These are phyloP conservation scores for Sporophila hypoxantha DNA, from an alignment of 2,113 vertebrate species.

Conservation along the genomic window DNA sequence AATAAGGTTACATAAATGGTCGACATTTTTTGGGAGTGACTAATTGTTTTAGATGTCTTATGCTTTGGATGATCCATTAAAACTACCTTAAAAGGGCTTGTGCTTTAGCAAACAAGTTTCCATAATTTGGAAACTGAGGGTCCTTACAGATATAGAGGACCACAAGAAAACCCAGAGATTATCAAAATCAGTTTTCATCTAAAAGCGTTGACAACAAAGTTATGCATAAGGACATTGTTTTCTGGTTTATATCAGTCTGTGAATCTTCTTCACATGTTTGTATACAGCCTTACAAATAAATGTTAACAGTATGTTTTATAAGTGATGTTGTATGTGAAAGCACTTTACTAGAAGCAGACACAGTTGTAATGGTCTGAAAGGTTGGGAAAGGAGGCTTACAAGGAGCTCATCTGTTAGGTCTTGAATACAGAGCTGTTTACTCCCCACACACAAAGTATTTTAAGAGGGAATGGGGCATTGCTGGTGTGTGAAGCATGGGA, in stretches of 20 bases:
- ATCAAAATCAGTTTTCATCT: background rate
- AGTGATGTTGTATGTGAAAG: background rate
- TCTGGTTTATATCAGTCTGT: background rate
- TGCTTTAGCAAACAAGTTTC: background rate
- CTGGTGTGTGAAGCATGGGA: background rate
- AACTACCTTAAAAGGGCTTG: conserved; percentile 31
- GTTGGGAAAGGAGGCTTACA: background rate
- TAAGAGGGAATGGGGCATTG: background rate
- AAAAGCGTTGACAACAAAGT: background rate
- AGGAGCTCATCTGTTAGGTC: conserved; percentile 1
- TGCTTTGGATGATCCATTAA: background rate
- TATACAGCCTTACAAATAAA: conserved; percentile 23
- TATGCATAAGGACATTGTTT: background rate
- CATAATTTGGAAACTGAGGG: background rate
- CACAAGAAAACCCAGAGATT: background rate
- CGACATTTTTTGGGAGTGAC: conserved; percentile 21
- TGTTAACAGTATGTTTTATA: conserved; percentile 17
- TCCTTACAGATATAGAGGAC: background rate
- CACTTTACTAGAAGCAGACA: background rate
- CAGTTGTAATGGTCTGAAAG: background rate
- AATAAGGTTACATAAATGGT: conserved; percentile 34
- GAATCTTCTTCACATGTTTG: conserved; percentile 10
- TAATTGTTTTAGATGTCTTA: conserved; percentile 25
- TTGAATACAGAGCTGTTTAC: background rate
- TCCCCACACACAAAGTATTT: conserved; percentile 2